phyloP scores from a whole-genome alignment of 2,888 invertebrate genomes.

The Campoplex capitator region DNA sequence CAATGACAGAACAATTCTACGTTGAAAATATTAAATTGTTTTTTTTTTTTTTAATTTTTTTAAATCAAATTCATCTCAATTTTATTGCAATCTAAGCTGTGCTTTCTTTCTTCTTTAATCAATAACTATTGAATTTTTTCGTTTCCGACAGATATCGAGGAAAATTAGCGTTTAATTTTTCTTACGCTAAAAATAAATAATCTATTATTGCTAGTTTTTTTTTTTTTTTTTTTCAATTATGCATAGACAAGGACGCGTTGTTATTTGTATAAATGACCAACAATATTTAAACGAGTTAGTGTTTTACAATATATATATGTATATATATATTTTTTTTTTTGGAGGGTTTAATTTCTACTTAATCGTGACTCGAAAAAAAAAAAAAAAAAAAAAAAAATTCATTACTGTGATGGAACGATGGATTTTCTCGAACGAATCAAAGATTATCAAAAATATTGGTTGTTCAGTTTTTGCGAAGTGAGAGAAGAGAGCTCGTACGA shows the following conservation, averaged over 20 bases:
- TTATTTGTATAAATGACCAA: background rate
- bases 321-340: too few relatives aligned
- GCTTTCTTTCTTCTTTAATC: background rate
- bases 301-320: background rate
- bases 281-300: background rate
- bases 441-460: background rate
- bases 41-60: too few relatives aligned
- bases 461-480: conserved; percentile 19
- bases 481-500: conserved; percentile 30
- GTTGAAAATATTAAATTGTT: background rate
- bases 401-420: background rate
- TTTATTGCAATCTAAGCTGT: background rate
- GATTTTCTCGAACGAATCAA: background rate
- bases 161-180: background rate
- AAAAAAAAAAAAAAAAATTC: background rate
- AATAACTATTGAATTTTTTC: background rate
- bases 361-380: too few relatives aligned
- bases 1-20: background rate
- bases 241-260: background rate
- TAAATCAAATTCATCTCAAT: background rate
- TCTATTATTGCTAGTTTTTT: background rate
- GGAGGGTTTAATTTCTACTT: too few relatives aligned
- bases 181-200: conserved; percentile 5
- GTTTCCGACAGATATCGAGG: background rate
- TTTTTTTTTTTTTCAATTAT: conserved; percentile 2